Evolutionary conservation across 2,797 vertebrate genomes (phyloP), one percentile per base, ranked within the genome.

Genomic region (Betta splendens): DNA sequence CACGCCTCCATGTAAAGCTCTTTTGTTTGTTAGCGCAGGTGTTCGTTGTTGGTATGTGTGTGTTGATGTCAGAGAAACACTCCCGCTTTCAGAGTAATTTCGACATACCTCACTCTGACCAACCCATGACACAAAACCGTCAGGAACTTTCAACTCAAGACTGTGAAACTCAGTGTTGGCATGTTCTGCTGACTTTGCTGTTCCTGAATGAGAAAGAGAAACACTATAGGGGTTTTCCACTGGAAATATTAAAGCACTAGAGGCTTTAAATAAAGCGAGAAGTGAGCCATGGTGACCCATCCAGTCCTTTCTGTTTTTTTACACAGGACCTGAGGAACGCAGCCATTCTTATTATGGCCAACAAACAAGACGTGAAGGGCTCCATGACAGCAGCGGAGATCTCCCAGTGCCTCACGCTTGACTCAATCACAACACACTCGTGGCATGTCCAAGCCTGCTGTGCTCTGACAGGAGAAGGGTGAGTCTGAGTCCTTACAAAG

Each of bases 371-470:
- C 36, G 58, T 94, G 65, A 94, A 94, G 61, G 86, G 90, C 77
- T 95, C 93, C 0, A 89, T 95, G 94, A 88, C 92, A 4, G 85
- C 88, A 1, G 64, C 87, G 0, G 93, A 95, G 83, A 94, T 95
- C 84, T 95, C 94, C 7, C 82, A 87, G 26, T 86, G 64, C 53
- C 92, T 96, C 57, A 94, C 88, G 0, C 90, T 96, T 5, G 88
- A 86, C 39, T 85, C 91, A 57, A 92, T 95, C 85, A 94, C 88
- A 6, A 87, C 92, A 13, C 93, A 91, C 72, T 83, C 91, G 0
- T 95, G 95, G 94, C 94, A 95, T 26, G 89, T 94, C 35, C 94
- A 96, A 63, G 91, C 92, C 50, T 95, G 93, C 80, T 95, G 93
- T 3, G 93, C 92, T 3, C 92, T 96, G 46, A 95, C 94, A 0